Evolutionary conservation across 2,113 vertebrate genomes (phyloP), one percentile per base, ranked within the genome.

Genomic region (Phrynosoma blainvillii): DNA sequence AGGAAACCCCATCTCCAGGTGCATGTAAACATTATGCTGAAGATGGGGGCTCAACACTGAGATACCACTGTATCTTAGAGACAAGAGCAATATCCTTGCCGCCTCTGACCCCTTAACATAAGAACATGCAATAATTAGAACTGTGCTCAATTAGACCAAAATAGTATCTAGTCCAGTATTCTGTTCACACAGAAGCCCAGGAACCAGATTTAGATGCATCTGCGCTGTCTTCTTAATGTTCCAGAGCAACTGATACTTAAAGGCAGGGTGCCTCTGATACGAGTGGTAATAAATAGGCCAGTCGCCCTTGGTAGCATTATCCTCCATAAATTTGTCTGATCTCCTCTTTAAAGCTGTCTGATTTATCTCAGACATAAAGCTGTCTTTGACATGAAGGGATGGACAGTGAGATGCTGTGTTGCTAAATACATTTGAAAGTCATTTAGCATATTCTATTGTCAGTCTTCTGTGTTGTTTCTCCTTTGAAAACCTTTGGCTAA

Each of bases 401-500:
- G 52, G 52, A 82, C 27, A 87, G 70, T 52, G 42, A 77, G 52
- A n/a, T 47, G 16, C 6, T 66, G 18, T 14, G 71, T 68, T 27
- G 40, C 68, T 54, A 54, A 66, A 82, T 47, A 74, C 30, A 65
- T 16, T 36, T 36, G 66, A 74, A 62, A 75, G 54, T 8, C 40
- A 75, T 18, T 52, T 88, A 54, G 80, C 42, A 77, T 52, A 32
- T 68, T 56, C 73, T 36, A 8, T 52, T 77, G 42, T 54, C 42
- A 52, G 25, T 52, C 21, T 36, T 88, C 74, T 77, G 56, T 40
- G 36, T 20, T 66, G 30, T 25, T 65, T 82, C 30, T 2, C 79
- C 11, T 12, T 82, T 81, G 36, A 32, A 82, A 87, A 82, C 40
- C 56, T 66, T 82, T 82, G 40, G 87, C 62, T 68, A 52, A 36